phyloP scores from a whole-genome alignment of 2,797 vertebrate genomes.

The Buphagus erythrorhynchus region DNA sequence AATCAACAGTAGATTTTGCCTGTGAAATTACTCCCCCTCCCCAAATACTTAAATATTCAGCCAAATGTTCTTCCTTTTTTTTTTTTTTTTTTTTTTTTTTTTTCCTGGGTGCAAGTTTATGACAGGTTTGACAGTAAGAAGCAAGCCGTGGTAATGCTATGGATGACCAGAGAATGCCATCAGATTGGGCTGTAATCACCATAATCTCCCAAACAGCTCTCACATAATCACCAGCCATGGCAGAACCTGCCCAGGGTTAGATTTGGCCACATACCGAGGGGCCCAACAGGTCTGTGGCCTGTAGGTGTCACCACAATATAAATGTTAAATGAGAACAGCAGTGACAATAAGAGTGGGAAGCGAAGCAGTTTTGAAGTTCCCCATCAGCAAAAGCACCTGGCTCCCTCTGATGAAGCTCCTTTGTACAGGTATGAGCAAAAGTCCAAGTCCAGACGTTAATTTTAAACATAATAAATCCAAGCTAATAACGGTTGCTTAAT shows the following conservation, averaged over 20 bases:
- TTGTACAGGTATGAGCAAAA: background rate
- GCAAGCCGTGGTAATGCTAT: background rate
- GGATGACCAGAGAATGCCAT: background rate
- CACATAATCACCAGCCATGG: background rate
- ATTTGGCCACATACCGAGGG: background rate
- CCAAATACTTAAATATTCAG: background rate
- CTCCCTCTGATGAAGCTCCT: background rate
- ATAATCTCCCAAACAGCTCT: background rate
- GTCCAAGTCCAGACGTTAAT: background rate
- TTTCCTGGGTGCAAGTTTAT: background rate
- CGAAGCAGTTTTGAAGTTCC: background rate
- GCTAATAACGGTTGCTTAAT: background rate
- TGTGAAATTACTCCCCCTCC: background rate
- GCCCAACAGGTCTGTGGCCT: slow-evolving; percentile 10
- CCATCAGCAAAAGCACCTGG: background rate
- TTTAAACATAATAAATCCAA: background rate
- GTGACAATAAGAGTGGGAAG: background rate
- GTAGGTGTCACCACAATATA: slow-evolving; percentile 71
- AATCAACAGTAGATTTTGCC: background rate
- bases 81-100: background rate
- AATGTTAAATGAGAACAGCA: slow-evolving; percentile 39
- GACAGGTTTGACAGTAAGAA: background rate
- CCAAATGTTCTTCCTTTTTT: background rate
- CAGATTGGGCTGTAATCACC: background rate
- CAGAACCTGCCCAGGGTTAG: background rate